Evolutionary conservation across 2,888 invertebrate species (phyloP), one percentile per base, ranked within the genome.

Genomic region (Scaeva pyrastri): DNA sequence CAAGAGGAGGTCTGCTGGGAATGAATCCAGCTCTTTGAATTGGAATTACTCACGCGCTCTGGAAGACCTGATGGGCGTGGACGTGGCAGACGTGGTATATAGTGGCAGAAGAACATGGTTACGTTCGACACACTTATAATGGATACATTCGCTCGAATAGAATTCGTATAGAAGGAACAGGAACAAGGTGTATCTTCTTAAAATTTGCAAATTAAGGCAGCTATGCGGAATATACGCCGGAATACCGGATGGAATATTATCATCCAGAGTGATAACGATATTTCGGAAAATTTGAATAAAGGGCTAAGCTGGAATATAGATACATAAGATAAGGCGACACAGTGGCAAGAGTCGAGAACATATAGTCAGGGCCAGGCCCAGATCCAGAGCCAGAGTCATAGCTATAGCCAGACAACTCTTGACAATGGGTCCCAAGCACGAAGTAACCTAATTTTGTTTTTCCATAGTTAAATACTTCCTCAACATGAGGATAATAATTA

Each of bases 11-110:
- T 62, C 43, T 62, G 23, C 4, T 62, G 62, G 62, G 62, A 62
- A 62, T 62, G 62, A 26, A 62, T 10, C 10, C 31, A 66, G 48
- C 7, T 45, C 31, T 66, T 36, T 48, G 31, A 66, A 66, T 66
- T 31, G 45, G 66, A 66, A 66, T 66, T 48, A 66, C 66, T 66
- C 66, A 66, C 66, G 66, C 66, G 66, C 43, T 41, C 8, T 55
- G 8, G 31, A 12, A 11, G 16, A 64, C 45, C 19, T 48, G 26
- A 36, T 58, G 66, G 66, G 66, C 19, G 66, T 48, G 66, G 66
- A 48, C 36, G 39, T 4, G 3, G 4, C 3, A 6, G n/a, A 56
- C n/a, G n/a, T n/a, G n/a, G n/a, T n/a, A n/a, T n/a, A n/a, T n/a
- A n/a, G n/a, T n/a, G n/a, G n/a, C n/a, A n/a, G 4, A 36, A 39